phyloP scores from a whole-genome alignment of 2,888 invertebrate genomes.

The Eulithis prunata region DNA sequence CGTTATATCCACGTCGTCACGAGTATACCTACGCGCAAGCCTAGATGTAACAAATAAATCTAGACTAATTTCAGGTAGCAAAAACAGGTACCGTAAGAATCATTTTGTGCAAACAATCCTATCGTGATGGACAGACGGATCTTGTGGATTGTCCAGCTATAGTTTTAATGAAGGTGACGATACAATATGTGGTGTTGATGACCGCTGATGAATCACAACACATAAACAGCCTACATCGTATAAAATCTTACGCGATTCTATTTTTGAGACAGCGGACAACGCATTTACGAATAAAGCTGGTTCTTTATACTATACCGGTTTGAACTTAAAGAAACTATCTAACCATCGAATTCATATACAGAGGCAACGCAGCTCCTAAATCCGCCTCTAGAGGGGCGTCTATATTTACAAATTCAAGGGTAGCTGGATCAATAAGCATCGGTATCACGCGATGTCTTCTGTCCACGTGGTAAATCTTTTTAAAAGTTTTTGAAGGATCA shows the following conservation, averaged over 20 bases:
- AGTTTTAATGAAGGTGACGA: constrained; percentile 28
- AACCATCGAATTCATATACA: too few species aligned
- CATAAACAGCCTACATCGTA: constrained; percentile 36
- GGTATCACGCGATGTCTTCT: too few species aligned
- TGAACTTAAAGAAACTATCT: not conserved
- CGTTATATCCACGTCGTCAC: constrained; percentile 31
- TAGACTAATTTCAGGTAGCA: constrained; percentile 14
- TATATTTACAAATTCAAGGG: too few species aligned
- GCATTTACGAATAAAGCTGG: constrained; percentile 10
- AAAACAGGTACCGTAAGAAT: constrained; percentile 30
- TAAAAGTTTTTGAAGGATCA: too few species aligned
- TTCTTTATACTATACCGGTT: not conserved
- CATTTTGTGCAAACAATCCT: constrained; percentile 30
- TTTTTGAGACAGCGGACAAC: constrained; percentile 44
- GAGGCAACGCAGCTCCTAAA: too few species aligned
- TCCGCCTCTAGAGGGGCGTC: too few species aligned
- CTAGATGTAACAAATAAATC: constrained; percentile 18
- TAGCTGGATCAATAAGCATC: too few species aligned
- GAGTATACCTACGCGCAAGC: constrained; percentile 21
- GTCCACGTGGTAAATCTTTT: too few species aligned
- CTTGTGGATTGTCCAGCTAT: constrained; percentile 8
- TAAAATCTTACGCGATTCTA: constrained; percentile 54
- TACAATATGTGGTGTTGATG: constrained; percentile 29
- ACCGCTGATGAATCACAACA: constrained; percentile 48
- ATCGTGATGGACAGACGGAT: constrained; percentile 5